Conservation (phyloP, 2,797 vertebrate genomes). For the Hydrophis major region DNA sequence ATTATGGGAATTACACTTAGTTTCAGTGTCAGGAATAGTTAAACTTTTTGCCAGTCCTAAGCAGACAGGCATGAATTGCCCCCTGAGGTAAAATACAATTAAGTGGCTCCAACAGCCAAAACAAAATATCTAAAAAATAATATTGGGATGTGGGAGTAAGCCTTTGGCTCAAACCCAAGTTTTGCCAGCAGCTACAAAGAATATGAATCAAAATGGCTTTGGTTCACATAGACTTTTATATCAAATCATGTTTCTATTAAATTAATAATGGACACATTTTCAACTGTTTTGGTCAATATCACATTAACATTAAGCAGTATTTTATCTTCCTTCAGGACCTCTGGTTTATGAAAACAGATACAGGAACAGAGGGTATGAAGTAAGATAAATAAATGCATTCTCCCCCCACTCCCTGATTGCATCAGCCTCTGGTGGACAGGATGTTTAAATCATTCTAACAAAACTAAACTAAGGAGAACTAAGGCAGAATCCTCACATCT, state of each 20-base stretch:
- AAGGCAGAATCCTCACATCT: background rate
- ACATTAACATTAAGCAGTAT: background rate
- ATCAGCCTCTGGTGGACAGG: background rate
- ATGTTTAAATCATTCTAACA: background rate
- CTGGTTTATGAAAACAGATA: background rate
- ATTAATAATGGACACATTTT: background rate
- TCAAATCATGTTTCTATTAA: background rate
- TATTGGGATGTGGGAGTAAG: background rate
- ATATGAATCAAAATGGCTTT: fast-evolving
- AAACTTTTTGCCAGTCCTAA: background rate
- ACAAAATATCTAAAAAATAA: background rate
- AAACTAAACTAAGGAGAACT: background rate
- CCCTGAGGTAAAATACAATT: background rate
- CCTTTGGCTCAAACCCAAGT: background rate
- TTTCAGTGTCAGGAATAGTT: background rate
- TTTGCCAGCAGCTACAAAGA: fast-evolving
- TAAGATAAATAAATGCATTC: background rate
- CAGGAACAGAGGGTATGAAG: background rate
- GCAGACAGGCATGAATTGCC: background rate
- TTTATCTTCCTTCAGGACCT: background rate
- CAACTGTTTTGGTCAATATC: background rate
- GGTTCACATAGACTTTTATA: background rate
- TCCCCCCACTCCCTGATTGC: background rate
- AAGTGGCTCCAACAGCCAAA: conserved; percentile 10
- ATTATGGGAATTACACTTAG: fast-evolving